Conservation (phyloP, 2,888 invertebrate species). For the Cephus pulcher region DNA sequence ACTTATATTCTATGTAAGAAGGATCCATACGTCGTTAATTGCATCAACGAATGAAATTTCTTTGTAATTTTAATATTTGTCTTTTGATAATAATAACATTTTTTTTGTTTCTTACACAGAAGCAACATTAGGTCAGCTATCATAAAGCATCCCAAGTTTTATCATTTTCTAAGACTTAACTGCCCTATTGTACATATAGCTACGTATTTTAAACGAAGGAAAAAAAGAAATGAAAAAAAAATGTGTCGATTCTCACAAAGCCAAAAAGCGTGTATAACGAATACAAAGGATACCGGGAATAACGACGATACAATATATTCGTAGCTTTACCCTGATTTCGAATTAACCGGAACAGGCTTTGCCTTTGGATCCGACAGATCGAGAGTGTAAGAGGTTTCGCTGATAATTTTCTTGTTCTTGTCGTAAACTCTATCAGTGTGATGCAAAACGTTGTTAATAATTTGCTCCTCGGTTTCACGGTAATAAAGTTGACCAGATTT, state of each 20-base stretch:
- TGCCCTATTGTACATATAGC: too few species aligned
- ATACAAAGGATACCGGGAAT: not conserved
- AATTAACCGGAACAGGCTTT: conserved; percentile 22
- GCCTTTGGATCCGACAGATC: conserved; percentile 41
- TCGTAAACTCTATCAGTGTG: conserved; percentile 41
- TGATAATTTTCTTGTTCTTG: conserved; percentile 18
- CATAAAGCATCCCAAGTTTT: too few species aligned
- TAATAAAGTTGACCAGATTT: conserved; percentile 39
- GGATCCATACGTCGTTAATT: too few species aligned
- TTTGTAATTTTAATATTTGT: not conserved
- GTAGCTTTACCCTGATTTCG: not conserved
- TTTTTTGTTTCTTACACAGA: too few species aligned
- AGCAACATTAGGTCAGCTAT: too few species aligned
- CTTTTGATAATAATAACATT: not conserved
- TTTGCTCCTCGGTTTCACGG: conserved; percentile 32
- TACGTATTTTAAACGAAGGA: too few species aligned
- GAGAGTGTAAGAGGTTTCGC: conserved; percentile 32
- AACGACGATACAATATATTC: not conserved
- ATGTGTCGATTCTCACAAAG: not conserved
- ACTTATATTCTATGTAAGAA: too few species aligned
- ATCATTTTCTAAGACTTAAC: too few species aligned
- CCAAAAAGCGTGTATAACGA: not conserved
- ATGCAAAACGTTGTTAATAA: conserved; percentile 33
- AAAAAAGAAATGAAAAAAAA: too few species aligned
- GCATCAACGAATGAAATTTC: too few species aligned